Conservation (phyloP, 92 coral and sea anemone genomes). For the Isaurus tuberculatus region DNA sequence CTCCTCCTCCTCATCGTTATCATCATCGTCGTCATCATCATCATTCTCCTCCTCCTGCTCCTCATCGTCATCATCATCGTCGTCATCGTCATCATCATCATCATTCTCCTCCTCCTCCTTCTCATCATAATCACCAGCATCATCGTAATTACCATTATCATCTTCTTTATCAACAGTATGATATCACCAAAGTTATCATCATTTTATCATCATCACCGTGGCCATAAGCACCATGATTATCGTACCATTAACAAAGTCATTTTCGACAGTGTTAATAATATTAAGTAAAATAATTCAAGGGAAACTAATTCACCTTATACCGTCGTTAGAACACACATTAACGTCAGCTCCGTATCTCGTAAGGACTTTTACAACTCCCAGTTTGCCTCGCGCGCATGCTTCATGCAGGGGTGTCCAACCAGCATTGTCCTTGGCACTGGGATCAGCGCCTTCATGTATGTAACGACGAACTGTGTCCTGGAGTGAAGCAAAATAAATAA, state of each 20-base stretch:
- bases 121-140: no score
- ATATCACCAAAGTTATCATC: no score
- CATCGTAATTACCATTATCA: no score
- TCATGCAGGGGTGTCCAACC: constrained; percentile 99
- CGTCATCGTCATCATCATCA: no score
- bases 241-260: not conserved
- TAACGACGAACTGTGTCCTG: constrained; percentile 94
- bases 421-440: constrained; percentile 96
- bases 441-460: constrained; percentile 91
- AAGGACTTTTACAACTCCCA: constrained; percentile 91
- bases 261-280: not conserved
- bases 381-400: constrained; percentile 97
- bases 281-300: not conserved
- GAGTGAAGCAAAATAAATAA: not conserved
- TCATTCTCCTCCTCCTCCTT: no score
- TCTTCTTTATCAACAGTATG: no score
- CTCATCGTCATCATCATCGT: no score
- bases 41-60: no score
- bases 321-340: constrained; percentile 95
- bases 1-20: no score
- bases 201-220: not conserved
- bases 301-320: constrained; percentile 78
- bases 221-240: not conserved
- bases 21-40: not conserved
- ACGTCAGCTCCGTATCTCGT: constrained; percentile 94